Conservation (phyloP, 2,888 invertebrate species). For the Taphrorychus bicolor region DNA sequence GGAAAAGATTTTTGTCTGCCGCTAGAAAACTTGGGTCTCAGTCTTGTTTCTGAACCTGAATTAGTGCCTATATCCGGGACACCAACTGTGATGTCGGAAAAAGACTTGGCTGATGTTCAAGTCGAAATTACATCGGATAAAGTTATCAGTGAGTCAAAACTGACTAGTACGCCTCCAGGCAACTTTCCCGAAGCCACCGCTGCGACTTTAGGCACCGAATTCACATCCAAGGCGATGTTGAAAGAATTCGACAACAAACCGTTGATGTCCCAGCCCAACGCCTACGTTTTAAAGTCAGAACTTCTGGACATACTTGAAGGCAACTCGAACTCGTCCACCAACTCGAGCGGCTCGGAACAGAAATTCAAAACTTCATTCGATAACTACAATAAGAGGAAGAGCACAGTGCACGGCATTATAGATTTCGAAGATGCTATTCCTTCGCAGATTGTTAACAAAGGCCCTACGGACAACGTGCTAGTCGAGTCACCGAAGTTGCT, state of each 20-base stretch:
- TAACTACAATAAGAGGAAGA: slow-evolving; percentile 21
- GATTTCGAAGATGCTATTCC: slow-evolving; percentile 53
- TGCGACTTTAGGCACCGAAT: slow-evolving; percentile 29
- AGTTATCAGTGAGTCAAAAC: slow-evolving; percentile 32
- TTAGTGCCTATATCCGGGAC: slow-evolving; percentile 64
- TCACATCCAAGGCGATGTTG: slow-evolving; percentile 43
- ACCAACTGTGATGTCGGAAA: slow-evolving; percentile 63
- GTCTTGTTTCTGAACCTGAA: slow-evolving; percentile 43
- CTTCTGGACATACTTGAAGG: slow-evolving; percentile 47
- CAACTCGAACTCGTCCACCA: slow-evolving; percentile 41
- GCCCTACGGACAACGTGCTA: slow-evolving; percentile 22
- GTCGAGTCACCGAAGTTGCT: slow-evolving; percentile 62
- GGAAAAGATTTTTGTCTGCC: background rate
- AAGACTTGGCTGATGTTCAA: slow-evolving; percentile 59
- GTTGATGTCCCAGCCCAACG: slow-evolving; percentile 33
- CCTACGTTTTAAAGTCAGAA: slow-evolving; percentile 43
- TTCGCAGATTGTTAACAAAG: slow-evolving; percentile 47
- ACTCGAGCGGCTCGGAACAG: slow-evolving; percentile 31
- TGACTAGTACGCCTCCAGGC: slow-evolving; percentile 52
- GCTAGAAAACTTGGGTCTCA: background rate
- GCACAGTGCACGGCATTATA: slow-evolving; percentile 27
- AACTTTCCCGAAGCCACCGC: slow-evolving; percentile 53
- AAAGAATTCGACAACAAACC: slow-evolving; percentile 42
- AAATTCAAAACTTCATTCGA: slow-evolving; percentile 33
- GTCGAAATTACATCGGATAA: slow-evolving; percentile 63